phyloP scores from a whole-genome alignment of 2,113 vertebrate species.

The Sminthopsis crassicaudata region DNA sequence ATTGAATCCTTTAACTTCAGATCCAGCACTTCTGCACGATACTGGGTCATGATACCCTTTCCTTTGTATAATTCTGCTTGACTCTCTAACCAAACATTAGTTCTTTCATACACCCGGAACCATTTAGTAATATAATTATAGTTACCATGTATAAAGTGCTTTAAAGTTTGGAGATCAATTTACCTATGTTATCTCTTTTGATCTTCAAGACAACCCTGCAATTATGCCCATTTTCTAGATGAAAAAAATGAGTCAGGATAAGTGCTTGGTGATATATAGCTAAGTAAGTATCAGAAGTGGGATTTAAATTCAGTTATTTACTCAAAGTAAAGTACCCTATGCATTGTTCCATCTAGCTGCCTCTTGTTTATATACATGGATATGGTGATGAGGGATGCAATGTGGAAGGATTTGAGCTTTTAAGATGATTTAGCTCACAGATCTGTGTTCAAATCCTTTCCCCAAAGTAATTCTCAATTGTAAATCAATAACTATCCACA shows the following conservation, averaged over 20 bases:
- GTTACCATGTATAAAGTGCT: background rate
- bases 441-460: background rate
- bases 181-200: constrained; percentile 40
- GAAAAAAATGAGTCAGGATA: background rate
- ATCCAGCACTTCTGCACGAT: background rate
- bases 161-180: background rate
- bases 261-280: background rate
- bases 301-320: background rate
- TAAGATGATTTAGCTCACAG: background rate
- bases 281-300: background rate
- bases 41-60: background rate
- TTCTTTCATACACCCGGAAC: background rate
- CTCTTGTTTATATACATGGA: background rate
- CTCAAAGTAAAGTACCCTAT: background rate
- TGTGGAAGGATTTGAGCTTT: background rate
- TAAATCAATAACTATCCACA: background rate
- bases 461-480: background rate
- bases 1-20: background rate
- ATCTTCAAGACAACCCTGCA: background rate
- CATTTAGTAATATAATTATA: background rate
- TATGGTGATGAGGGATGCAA: background rate
- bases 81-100: background rate
- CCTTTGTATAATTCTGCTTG: background rate
- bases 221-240: background rate
- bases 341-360: background rate